Conservation (phyloP, 2,797 vertebrate genomes). For the Natrix natrix region DNA sequence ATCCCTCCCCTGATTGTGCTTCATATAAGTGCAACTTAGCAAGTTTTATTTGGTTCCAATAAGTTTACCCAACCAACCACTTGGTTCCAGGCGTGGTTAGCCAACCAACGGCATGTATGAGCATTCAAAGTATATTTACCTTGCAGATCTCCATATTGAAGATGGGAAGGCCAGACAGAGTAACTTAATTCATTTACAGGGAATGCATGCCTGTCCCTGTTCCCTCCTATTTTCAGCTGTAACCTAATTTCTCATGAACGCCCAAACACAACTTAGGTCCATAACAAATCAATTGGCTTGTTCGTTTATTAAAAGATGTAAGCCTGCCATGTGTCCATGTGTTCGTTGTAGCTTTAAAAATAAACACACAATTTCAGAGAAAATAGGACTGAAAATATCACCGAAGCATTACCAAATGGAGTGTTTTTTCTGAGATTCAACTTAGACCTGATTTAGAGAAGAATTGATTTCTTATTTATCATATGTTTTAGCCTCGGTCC, state of each 20-base stretch:
- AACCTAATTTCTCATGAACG: background rate
- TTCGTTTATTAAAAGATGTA: background rate
- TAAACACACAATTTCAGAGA: background rate
- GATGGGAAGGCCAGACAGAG: background rate
- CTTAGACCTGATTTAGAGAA: background rate
- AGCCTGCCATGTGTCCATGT: background rate
- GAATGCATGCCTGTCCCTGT: background rate
- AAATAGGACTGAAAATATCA: background rate
- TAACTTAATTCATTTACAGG: background rate
- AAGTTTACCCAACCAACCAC: no score
- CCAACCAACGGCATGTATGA: background rate
- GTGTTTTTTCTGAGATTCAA: background rate
- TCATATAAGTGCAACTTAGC: background rate
- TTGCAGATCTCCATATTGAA: background rate
- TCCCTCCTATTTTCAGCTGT: background rate
- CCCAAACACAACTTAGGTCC: background rate
- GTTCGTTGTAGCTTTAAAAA: background rate
- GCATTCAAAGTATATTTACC: background rate
- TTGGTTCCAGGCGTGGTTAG: no score
- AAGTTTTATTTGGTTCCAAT: background rate
- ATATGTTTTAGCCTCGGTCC: no score
- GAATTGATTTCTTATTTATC: background rate
- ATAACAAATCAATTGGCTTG: background rate
- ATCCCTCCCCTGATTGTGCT: background rate
- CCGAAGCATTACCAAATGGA: background rate